A percentile compares a stretch with the other conserved stretches of the same genome.
Evolutionary conservation across 2,888 invertebrate genomes (phyloP).

Genomic region (Polydrusus cervinus): DNA sequence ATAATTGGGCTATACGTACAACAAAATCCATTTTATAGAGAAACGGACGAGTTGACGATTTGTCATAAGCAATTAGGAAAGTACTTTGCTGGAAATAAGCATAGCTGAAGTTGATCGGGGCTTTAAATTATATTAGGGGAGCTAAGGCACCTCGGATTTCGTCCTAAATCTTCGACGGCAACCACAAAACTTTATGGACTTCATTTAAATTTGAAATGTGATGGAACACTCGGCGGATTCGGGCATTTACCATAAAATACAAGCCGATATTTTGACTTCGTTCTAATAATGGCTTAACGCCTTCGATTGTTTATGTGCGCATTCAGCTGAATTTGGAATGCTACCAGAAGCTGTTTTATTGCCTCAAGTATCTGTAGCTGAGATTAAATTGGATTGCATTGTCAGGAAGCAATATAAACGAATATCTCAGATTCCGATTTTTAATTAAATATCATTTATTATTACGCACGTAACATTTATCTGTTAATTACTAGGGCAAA

Average conservation of each 20-base stretch:
- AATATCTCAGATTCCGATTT: slow-evolving; percentile 31
- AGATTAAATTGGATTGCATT: slow-evolving; percentile 46
- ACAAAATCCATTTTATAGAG: slow-evolving; percentile 63
- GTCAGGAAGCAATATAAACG: slow-evolving; percentile 22
- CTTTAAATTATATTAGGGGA: slow-evolving; percentile 54
- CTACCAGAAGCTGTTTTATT: slow-evolving; percentile 47
- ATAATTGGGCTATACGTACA: slow-evolving; percentile 60
- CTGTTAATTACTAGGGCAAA: too few species aligned
- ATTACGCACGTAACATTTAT: not conserved
- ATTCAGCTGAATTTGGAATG: slow-evolving; percentile 46
- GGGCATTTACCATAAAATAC: slow-evolving; percentile 57
- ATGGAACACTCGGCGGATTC: slow-evolving; percentile 55
- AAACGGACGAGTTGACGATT: slow-evolving; percentile 56
- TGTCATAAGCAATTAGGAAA: slow-evolving; percentile 64
- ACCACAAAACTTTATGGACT: slow-evolving; percentile 63
- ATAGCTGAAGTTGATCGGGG: slow-evolving; percentile 43
- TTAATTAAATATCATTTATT: slow-evolving; percentile 44
- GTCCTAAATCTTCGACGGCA: slow-evolving; percentile 56
- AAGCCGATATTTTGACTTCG: slow-evolving; percentile 57
- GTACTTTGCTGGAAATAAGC: slow-evolving; percentile 52
- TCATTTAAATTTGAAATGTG: slow-evolving; percentile 66
- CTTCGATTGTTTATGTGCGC: slow-evolving; percentile 44
- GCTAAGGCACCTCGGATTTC: slow-evolving; percentile 44
- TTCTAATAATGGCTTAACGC: slow-evolving; percentile 54
- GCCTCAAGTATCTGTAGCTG: slow-evolving; percentile 34